Conservation (phyloP, 2,888 invertebrate genomes). For the Pristionchus japonicus region DNA sequence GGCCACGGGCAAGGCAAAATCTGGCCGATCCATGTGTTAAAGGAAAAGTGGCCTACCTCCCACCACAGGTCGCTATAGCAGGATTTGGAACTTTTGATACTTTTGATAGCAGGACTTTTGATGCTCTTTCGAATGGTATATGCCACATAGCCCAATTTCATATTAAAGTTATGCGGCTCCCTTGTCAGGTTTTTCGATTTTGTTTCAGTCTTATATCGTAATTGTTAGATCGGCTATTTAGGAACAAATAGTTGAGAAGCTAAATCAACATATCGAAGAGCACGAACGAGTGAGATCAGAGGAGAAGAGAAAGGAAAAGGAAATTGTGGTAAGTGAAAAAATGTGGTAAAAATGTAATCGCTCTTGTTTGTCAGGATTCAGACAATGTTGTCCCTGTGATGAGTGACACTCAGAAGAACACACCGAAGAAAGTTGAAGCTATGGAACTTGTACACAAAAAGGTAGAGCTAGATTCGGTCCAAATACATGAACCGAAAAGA, state of each 20-base stretch:
- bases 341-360: not conserved
- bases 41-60: too few species aligned
- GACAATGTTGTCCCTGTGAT: not conserved
- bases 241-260: conserved; percentile 61
- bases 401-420: not conserved
- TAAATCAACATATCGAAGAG: conserved; percentile 59
- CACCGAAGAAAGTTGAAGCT: not conserved
- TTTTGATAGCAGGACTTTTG: too few species aligned
- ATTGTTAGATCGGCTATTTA: conserved; percentile 19
- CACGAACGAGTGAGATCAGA: conserved; percentile 33
- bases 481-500: not conserved
- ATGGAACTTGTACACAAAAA: not conserved
- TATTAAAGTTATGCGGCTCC: too few species aligned
- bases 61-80: too few species aligned
- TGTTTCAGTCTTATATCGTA: not conserved
- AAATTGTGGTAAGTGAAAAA: not conserved
- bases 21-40: too few species aligned
- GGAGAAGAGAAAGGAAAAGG: conserved; percentile 36
- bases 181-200: too few species aligned
- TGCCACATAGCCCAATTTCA: too few species aligned
- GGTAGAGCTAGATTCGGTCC: not conserved
- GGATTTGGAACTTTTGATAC: too few species aligned
- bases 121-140: too few species aligned
- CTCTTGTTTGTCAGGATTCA: not conserved
- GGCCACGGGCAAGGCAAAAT: too few species aligned